A percentile compares a stretch with the other conserved stretches of the same genome.
Conservation (phyloP, 2,888 invertebrate genomes). For the Julus scanicus region DNA sequence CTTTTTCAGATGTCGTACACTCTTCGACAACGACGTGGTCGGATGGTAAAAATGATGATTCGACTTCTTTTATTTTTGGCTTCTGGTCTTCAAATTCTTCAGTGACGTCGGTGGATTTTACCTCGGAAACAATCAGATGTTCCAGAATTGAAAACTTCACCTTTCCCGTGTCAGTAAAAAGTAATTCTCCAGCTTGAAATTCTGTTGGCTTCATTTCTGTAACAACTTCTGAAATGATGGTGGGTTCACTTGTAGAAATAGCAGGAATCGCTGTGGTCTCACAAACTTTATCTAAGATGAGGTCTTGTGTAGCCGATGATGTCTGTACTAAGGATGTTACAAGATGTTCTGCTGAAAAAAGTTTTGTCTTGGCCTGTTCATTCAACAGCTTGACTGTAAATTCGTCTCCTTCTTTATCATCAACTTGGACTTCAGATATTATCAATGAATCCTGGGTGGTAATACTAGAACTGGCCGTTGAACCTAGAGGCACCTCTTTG, state of each 20-base stretch:
- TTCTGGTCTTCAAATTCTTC: slow-evolving; percentile 44
- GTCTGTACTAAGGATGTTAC: slow-evolving; percentile 51
- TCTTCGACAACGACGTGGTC: slow-evolving; percentile 50
- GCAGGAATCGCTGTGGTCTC: slow-evolving; percentile 11
- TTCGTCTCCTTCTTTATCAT: slow-evolving; percentile 55
- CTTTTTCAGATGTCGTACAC: slow-evolving; percentile 52
- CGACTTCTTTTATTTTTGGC: not conserved
- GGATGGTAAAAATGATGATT: not conserved
- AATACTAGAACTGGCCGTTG: slow-evolving; percentile 24
- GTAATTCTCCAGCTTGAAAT: slow-evolving; percentile 46
- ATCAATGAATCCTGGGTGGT: slow-evolving; percentile 54
- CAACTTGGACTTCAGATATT: slow-evolving; percentile 51
- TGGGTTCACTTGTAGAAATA: slow-evolving; percentile 54
- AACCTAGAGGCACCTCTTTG: slow-evolving; percentile 17
- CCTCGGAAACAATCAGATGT: slow-evolving; percentile 53
- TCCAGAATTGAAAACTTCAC: slow-evolving; percentile 48
- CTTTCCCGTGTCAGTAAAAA: slow-evolving; percentile 48
- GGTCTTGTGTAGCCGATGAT: slow-evolving; percentile 44
- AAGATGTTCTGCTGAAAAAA: slow-evolving; percentile 53
- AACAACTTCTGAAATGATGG: slow-evolving; percentile 56
- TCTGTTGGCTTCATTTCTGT: slow-evolving; percentile 25
- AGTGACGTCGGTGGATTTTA: slow-evolving; percentile 10
- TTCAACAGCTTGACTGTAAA: not conserved
- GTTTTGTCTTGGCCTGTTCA: slow-evolving; percentile 51
- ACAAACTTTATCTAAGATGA: slow-evolving; percentile 32